Evolutionary conservation across 1,140 invertebrate genomes (phyloP), one percentile per base, ranked within the genome.

Genomic region (Adelges cooleyi): DNA sequence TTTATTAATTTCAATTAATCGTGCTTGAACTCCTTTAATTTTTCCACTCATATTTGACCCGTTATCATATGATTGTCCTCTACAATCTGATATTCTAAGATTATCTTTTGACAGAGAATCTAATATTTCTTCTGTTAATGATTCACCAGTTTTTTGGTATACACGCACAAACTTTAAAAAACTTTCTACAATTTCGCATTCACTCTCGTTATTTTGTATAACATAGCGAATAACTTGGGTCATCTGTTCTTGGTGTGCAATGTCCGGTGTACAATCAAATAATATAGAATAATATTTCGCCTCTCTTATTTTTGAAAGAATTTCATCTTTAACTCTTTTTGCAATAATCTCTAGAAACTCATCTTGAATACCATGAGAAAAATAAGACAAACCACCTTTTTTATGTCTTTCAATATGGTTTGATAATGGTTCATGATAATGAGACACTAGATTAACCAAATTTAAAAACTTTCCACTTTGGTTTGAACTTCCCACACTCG

Each of bases 271-370:
- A n/a, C 17, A n/a, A 44, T n/a, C 40, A 33, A 33, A 33, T 11
- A 33, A 11, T 33, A 33, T 33, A 33, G 29, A 33, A 33, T 33
- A 33, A 33, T 33, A 33, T 33, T 33, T 33, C 11, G 40, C 17
- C n/a, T n/a, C 11, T 15, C 17, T 44, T n/a, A 44, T 44, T 44
- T 44, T 44, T 44, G 48, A 22, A 20, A 62, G 11, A 70, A 71
- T 68, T 52, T 42, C 54, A 15, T 49, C 20, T 52, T 22, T 15
- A 29, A 71, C 67, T 56, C 52, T 33, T 13, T 68, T 42, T 18
- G 62, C 67, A 67, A 49, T 66, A 52, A 33, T 46, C 2, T 66
- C 20, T 17, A 71, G 71, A 10, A n/a, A 44, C 4, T n/a, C 17
- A 44, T 13, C 11, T 44, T n/a, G 17, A 17, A n/a, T 44, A 44